phyloP scores from a whole-genome alignment of 64 coral and sea anemone species.

The Platygyra sinensis region DNA sequence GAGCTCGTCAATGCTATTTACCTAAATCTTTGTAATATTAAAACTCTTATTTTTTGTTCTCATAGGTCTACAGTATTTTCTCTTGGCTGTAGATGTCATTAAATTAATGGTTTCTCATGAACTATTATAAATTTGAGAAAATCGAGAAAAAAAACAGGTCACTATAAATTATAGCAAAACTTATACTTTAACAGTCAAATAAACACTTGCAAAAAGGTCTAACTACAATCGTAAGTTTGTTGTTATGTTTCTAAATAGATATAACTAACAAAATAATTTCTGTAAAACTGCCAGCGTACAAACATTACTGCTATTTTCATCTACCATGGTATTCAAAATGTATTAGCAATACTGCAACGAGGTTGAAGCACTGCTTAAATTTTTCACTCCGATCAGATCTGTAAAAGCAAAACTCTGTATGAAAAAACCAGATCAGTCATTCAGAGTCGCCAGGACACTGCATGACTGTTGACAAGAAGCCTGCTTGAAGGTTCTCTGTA shows the following conservation, averaged over 20 bases:
- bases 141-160: too few species aligned
- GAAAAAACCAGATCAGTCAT: not conserved
- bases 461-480: slow-evolving; percentile 15
- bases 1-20: not conserved
- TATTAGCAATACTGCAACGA: too few species aligned
- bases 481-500: slow-evolving; percentile 7
- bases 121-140: too few species aligned
- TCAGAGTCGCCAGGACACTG: slow-evolving; percentile 9
- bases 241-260: not conserved
- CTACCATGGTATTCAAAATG: too few species aligned
- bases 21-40: not conserved
- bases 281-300: not conserved
- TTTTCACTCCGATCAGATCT: not conserved
- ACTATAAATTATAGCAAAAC: slow-evolving; percentile 14
- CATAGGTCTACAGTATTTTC: not conserved
- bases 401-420: not conserved
- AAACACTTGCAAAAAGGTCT: not conserved
- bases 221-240: not conserved
- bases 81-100: not conserved
- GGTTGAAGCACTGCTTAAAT: not conserved
- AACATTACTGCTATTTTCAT: too few species aligned
- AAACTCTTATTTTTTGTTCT: not conserved
- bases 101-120: too few species aligned
- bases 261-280: not conserved
- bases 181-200: not conserved